These are phyloP conservation scores for Hirtodrosophila trivittata DNA, from an alignment of 2,888 invertebrate species.

Conservation along the genomic window DNA sequence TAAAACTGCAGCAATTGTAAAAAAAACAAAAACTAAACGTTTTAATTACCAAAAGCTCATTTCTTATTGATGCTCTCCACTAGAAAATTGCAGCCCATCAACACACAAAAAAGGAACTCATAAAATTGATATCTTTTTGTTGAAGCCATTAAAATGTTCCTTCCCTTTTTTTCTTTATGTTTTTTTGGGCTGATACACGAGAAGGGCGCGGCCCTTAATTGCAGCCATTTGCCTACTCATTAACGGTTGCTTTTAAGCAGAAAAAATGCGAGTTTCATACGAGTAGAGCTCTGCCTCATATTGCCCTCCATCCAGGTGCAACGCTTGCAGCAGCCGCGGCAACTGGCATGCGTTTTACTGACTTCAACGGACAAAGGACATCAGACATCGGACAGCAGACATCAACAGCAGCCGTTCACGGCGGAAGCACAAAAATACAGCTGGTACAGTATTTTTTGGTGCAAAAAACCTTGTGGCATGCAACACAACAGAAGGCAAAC, in stretches of 20 bases:
- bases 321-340: conserved; percentile 21
- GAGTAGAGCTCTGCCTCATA: background rate
- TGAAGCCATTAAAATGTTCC: too few relatives aligned
- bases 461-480: conserved; percentile 5
- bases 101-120: too few relatives aligned
- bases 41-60: conserved; percentile 55
- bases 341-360: conserved; percentile 17
- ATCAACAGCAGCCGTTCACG: conserved; percentile 31
- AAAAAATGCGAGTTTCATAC: too few relatives aligned
- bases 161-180: too few relatives aligned
- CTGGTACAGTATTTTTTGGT: conserved; percentile 32
- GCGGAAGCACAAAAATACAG: conserved; percentile 52
- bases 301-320: conserved; percentile 6
- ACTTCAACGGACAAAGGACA: conserved; percentile 24
- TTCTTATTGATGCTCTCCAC: conserved; percentile 36
- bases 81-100: too few relatives aligned
- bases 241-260: too few relatives aligned
- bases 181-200: too few relatives aligned
- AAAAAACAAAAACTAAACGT: conserved; percentile 39
- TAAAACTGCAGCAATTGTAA: conserved; percentile 61
- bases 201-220: too few relatives aligned
- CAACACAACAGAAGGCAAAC: background rate
- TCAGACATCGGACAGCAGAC: conserved; percentile 32
- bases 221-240: too few relatives aligned
- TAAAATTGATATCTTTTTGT: conserved; percentile 18